Evolutionary conservation across 2,113 vertebrate genomes (phyloP), one percentile per base, ranked within the genome.

Genomic region (Heterotis niloticus): DNA sequence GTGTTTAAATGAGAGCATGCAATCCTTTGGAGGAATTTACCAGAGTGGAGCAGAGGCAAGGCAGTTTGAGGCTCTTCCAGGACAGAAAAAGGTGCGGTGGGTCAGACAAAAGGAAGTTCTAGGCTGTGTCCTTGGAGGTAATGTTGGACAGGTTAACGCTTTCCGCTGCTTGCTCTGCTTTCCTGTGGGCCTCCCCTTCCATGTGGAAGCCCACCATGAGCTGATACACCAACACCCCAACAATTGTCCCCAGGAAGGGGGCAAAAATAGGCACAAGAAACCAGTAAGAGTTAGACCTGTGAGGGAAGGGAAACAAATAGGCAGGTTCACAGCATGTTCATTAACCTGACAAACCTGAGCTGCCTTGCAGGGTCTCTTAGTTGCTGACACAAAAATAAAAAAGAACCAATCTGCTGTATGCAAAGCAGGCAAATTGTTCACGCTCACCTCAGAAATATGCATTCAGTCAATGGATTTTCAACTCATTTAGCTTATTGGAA

Each of bases 231-330:
- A 92, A 64, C 73, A 94, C 92, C 0, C 94, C 95, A 0, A 88
- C 84, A 1, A 94, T 70, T 23, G 94, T 88, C 13, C 94, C 94
- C 0, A 96, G 88, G 82, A 96, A 93, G 0, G 94, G 95, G 26
- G 94, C 93, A 12, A 95, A 83, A 0, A 95, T 20, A 0, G 95
- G 94, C 20, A 95, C 90, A 90, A 94, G 93, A 92, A 93, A 96
- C 95, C 94, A 95, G 0, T 92, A 90, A 7, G 77, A 83, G 9
- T 89, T 87, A 0, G 85, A 86, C 85, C 94, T 95, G 81, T 78
- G 2, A 24, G 51, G 73, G 79, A 59, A 64, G 62, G 0, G 18
- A 64, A 23, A 51, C 57, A 51, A 62, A 18, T 44, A 7, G 34
- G 34, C 34, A 44, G 2, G 3, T 44, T 7, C 34, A 4, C 34